phyloP scores from a whole-genome alignment of 2,888 invertebrate genomes.

The Subacronicta megacephala region DNA sequence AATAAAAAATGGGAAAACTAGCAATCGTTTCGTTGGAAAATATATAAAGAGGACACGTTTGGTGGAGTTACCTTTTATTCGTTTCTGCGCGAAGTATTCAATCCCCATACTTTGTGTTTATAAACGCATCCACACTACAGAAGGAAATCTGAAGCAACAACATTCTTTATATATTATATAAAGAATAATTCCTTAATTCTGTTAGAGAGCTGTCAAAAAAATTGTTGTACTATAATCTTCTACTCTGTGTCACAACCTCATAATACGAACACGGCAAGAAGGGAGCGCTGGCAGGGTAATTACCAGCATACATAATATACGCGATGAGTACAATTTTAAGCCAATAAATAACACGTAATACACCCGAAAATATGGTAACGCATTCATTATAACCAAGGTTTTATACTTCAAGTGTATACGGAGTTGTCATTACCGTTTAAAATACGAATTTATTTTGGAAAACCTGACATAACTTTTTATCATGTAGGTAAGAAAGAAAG shows the following conservation, averaged over 20 bases:
- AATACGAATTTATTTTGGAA: not conserved
- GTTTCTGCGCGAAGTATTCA: too few species aligned
- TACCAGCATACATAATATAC: constrained; percentile 86
- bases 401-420: constrained; percentile 61
- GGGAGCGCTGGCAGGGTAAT: constrained; percentile 72
- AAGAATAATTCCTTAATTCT: too few species aligned
- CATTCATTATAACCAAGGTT: constrained; percentile 75
- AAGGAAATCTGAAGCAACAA: too few species aligned
- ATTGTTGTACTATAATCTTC: not conserved
- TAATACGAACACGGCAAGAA: constrained; percentile 59
- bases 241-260: constrained; percentile 29
- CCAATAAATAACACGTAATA: constrained; percentile 86
- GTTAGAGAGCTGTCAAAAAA: not conserved
- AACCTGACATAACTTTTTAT: not conserved
- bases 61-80: too few species aligned
- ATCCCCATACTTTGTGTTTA: too few species aligned
- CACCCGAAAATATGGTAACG: constrained; percentile 85
- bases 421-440: constrained; percentile 46
- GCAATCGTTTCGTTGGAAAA: too few species aligned
- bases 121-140: too few species aligned
- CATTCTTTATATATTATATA: too few species aligned
- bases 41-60: too few species aligned
- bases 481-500: too few species aligned
- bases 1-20: too few species aligned
- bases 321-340: constrained; percentile 88